phyloP scores from a whole-genome alignment of 2,797 vertebrate genomes.

The Sebastolobus altivelis region DNA sequence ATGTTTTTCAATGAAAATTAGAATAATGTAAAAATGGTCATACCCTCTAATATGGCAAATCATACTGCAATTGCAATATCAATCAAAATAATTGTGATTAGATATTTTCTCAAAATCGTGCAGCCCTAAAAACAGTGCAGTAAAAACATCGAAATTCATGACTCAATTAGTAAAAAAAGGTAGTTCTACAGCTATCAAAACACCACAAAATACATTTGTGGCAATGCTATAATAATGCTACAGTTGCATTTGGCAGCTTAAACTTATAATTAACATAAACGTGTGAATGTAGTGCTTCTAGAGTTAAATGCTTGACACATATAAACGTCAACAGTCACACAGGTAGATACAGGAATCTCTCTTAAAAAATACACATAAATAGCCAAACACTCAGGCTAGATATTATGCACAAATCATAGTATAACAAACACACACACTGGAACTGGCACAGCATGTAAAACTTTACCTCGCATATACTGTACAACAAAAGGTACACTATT shows the following conservation, averaged over 20 bases:
- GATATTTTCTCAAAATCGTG: too few relatives aligned
- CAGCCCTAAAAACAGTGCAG: slow-evolving; percentile 24
- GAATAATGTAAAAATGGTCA: too few relatives aligned
- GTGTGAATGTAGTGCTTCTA: slow-evolving; percentile 25
- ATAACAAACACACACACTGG: slow-evolving; percentile 28
- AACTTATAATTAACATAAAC: neutral
- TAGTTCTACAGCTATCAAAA: slow-evolving; percentile 31
- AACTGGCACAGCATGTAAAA: slow-evolving; percentile 16
- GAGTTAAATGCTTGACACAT: slow-evolving; percentile 16
- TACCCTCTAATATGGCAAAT: too few relatives aligned
- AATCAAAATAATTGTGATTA: too few relatives aligned
- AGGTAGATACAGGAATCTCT: slow-evolving; percentile 13
- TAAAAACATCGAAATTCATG: slow-evolving; percentile 43
- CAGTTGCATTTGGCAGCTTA: slow-evolving; percentile 18
- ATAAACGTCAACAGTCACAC: slow-evolving; percentile 19
- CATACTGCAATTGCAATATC: too few relatives aligned
- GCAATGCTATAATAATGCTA: slow-evolving; percentile 4
- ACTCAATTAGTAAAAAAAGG: slow-evolving; percentile 23
- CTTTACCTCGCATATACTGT: neutral
- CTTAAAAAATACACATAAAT: slow-evolving; percentile 9
- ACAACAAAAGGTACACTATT: neutral
- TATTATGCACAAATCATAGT: slow-evolving; percentile 3
- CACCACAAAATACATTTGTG: slow-evolving; percentile 2
- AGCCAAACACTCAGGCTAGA: slow-evolving; percentile 6
- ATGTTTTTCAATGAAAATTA: too few relatives aligned